phyloP scores from a whole-genome alignment of 2,888 invertebrate genomes.

The Salticus scenicus region DNA sequence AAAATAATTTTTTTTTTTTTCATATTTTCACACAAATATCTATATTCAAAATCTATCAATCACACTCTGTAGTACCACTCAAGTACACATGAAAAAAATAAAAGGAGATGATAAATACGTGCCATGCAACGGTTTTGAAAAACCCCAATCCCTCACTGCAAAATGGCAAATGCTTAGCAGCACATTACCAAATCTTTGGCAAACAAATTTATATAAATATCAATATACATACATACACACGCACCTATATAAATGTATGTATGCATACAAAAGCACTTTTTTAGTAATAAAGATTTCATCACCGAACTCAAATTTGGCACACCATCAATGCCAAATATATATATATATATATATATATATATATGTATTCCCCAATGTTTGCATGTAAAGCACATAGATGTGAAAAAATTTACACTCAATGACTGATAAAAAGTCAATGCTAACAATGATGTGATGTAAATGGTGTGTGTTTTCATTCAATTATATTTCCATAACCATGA shows the following conservation, averaged over 20 bases:
- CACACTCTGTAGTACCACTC: no score
- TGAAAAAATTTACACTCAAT: slow-evolving; percentile 62
- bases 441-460: slow-evolving; percentile 37
- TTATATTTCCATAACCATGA: slow-evolving; percentile 3
- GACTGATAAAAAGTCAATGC: slow-evolving; percentile 60
- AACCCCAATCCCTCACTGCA: slow-evolving; percentile 7
- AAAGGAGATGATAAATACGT: slow-evolving; percentile 21
- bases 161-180: slow-evolving; percentile 4
- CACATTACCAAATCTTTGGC: slow-evolving; percentile 19
- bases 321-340: slow-evolving; percentile 36
- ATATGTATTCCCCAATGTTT: slow-evolving; percentile 21
- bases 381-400: slow-evolving; percentile 54
- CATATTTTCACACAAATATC: not conserved
- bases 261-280: slow-evolving; percentile 28
- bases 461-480: slow-evolving; percentile 4
- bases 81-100: not conserved
- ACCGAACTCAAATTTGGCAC: slow-evolving; percentile 57
- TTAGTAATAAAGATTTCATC: not conserved
- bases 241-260: slow-evolving; percentile 7
- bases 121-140: slow-evolving; percentile 20
- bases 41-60: not conserved
- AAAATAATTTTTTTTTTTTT: not conserved
- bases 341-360: no score
- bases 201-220: slow-evolving; percentile 25
- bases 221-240: not conserved